Evolutionary conservation across 2,113 vertebrate species (phyloP), one percentile per base, ranked within the genome.

Genomic region (Otolemur garnettii): DNA sequence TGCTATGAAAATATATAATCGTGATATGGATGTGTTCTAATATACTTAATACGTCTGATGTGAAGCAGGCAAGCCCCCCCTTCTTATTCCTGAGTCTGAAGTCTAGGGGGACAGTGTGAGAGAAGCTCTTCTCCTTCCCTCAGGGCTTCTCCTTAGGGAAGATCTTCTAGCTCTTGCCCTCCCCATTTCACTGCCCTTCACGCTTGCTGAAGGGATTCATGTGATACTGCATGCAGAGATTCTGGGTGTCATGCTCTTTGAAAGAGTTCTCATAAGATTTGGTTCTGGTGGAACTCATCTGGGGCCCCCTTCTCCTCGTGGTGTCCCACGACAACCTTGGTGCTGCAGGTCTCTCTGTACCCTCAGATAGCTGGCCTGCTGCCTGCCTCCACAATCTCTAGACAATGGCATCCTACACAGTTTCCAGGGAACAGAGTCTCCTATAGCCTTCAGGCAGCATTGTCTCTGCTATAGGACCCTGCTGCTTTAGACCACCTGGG

Each of bases 191-290:
- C 68, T 8, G n/a, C 18, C 55, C n/a, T 99, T 98, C 87, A 99
- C 99, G 92, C 85, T 98, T 99, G 18, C 79, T 97, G 53, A 92
- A 91, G 0, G 99, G 99, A 64, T 99, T 99, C 95, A 99, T 97
- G 84, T 94, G 96, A 97, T 99, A 99, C 89, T 98, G 45, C 0
- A 99, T 99, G 98, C 98, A 97, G 7, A 99, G 98, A 68, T 93
- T 98, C 97, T 98, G 99, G 69, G 96, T 93, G 69, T 87, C 98
- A 7, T 98, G 97, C 97, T 99, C 99, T 96, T 99, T 99, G 50
- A 77, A 99, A 97, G 3, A 98, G 98, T 96, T 99, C 99, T 0
- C 96, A 19, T 7, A 98, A 98, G 77, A 99, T 97, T 45, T 98
- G 98, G 88, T 99, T 98, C 92, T 97, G 98, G 7, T 97, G 98